Percentiles rank a stretch among this genome's conserved stretches.
These are phyloP conservation scores for Neocrepidodera transversa DNA, from an alignment of 2,888 invertebrate genomes.

Conservation along the genomic window DNA sequence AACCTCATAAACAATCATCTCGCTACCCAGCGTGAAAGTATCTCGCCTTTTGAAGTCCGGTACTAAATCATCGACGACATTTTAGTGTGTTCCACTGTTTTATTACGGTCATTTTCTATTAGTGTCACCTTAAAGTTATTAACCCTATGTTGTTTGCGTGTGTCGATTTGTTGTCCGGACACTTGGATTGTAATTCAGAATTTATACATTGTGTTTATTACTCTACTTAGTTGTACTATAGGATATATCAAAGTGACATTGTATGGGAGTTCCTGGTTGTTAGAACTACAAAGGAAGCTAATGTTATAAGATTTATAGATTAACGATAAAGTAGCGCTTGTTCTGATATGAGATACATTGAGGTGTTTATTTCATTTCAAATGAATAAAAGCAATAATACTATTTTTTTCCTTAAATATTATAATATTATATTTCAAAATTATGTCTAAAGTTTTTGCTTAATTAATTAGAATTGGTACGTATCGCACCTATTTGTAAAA, in stretches of 20 bases:
- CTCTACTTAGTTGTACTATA: conserved; percentile 1
- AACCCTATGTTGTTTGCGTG: conserved; percentile 2
- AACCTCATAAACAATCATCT: conserved; percentile 39
- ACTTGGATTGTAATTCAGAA: conserved; percentile 7
- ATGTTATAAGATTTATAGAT: not conserved
- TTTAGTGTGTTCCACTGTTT: conserved; percentile 32
- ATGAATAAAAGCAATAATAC: too few species aligned
- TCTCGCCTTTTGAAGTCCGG: conserved; percentile 27
- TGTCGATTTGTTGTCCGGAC: conserved; percentile 12
- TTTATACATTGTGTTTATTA: conserved; percentile 15
- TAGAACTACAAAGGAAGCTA: not conserved
- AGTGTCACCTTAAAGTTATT: conserved; percentile 25
- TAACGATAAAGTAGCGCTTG: not conserved
- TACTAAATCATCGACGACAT: conserved; percentile 34
- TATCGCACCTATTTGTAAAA: too few species aligned
- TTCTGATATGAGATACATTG: too few species aligned
- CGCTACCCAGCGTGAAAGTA: conserved; percentile 38
- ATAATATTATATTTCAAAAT: too few species aligned
- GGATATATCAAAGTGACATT: conserved; percentile 4
- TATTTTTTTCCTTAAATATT: too few species aligned
- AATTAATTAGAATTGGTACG: too few species aligned
- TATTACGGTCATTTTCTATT: conserved; percentile 31
- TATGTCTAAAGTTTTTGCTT: too few species aligned
- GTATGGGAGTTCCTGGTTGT: not conserved
- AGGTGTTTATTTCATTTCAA: too few species aligned